Conservation (phyloP, 2,113 vertebrate species). For the Perccottus glenii region DNA sequence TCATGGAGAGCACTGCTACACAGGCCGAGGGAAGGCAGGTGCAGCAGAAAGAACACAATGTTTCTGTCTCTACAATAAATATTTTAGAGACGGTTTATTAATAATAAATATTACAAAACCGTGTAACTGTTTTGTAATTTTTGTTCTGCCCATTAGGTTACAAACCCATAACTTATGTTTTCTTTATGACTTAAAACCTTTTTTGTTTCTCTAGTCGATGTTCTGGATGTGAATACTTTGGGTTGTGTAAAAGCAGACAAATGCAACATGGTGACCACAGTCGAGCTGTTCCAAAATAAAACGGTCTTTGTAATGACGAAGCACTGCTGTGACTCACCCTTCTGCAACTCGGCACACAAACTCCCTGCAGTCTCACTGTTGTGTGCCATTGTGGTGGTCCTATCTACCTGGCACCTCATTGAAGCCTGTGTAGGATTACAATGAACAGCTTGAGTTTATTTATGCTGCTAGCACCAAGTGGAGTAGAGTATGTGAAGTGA, state of each 20-base stretch:
- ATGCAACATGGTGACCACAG: constrained; percentile 47
- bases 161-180: neutral
- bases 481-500: constrained; percentile 22
- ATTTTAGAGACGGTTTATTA: too few species aligned
- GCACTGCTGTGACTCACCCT: constrained; percentile 67
- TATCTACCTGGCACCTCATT: constrained; percentile 28
- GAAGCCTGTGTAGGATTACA: constrained; percentile 6
- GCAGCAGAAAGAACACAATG: neutral
- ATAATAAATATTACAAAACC: too few species aligned
- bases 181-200: neutral
- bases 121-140: neutral
- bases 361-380: constrained; percentile 17
- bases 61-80: neutral
- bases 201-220: constrained; percentile 43
- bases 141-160: neutral
- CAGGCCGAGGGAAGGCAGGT: constrained; percentile 71
- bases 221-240: constrained; percentile 66
- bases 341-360: constrained; percentile 66
- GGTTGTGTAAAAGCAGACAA: constrained; percentile 66
- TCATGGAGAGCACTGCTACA: constrained; percentile 65
- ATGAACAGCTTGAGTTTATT: constrained; percentile 17
- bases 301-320: constrained; percentile 73
- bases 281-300: constrained; percentile 53
- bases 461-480: constrained; percentile 3
- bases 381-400: constrained; percentile 20